Evolutionary conservation across 2,888 invertebrate species (phyloP).

Genomic region (Papilio demoleus): DNA sequence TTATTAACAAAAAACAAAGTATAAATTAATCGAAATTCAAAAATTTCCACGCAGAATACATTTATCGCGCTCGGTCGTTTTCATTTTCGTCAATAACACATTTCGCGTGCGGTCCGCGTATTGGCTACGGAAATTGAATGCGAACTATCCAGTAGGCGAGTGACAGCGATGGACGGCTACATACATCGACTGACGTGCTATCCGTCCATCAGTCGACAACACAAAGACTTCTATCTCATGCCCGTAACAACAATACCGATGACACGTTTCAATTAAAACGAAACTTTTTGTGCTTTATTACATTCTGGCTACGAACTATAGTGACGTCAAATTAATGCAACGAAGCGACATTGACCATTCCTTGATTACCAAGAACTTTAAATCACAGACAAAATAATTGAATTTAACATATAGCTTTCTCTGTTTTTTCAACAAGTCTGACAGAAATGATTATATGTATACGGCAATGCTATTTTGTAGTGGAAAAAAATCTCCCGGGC

Average conservation of each 20-base stretch:
- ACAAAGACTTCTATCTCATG: slow-evolving; percentile 67
- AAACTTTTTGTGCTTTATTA: slow-evolving; percentile 28
- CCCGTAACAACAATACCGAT: slow-evolving; percentile 47
- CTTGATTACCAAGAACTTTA: too few species aligned
- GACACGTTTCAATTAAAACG: slow-evolving; percentile 52
- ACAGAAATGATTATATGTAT: too few species aligned
- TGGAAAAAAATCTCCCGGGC: too few species aligned
- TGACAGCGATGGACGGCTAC: slow-evolving; percentile 47
- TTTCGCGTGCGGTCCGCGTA: slow-evolving; percentile 55
- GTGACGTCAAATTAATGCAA: background rate
- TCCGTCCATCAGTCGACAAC: slow-evolving; percentile 50
- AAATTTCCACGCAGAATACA: slow-evolving; percentile 43
- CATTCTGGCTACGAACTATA: background rate
- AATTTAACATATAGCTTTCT: too few species aligned
- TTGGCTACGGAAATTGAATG: slow-evolving; percentile 70
- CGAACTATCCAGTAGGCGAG: slow-evolving; percentile 59
- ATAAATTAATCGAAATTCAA: slow-evolving; percentile 43
- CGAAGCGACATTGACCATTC: too few species aligned
- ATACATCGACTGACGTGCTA: slow-evolving; percentile 47
- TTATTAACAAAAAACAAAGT: slow-evolving; percentile 33
- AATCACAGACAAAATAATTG: too few species aligned
- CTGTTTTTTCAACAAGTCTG: too few species aligned
- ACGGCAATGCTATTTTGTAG: too few species aligned
- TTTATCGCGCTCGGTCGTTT: slow-evolving; percentile 50
- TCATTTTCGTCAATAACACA: slow-evolving; percentile 58